Evolutionary conservation across 2,113 vertebrate species (phyloP), one percentile per base, ranked within the genome.

Genomic region (Gulo gulo): DNA sequence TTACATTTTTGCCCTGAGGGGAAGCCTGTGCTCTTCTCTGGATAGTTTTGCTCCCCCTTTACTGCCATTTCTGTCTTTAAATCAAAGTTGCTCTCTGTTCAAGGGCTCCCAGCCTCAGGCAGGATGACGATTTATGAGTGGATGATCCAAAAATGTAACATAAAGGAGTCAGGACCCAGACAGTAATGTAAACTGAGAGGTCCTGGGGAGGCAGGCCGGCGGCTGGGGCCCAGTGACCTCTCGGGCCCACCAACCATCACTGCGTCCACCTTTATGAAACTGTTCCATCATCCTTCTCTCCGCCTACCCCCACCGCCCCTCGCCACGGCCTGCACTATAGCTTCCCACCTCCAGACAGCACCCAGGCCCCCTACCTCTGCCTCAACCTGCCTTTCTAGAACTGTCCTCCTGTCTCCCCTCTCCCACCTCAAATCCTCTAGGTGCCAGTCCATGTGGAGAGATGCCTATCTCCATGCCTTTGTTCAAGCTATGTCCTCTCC

Each of bases 61-160:
- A 80, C 94, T 78, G 83, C 79, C 63, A 89, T 89, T 74, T 34
- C 39, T 84, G 90, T 76, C 96, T 94, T 95, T 98, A 98, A 98
- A 97, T 98, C 98, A 98, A 96, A 98, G 82, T 85, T n/a, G 31
- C 65, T 94, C 93, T 88, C 95, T 88, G 76, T 97, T 92, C 59
- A 34, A 95, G 95, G 76, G 84, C 97, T 97, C 71, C 88, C 1
- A 7, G 95, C 94, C 87, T 39, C 91, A 61, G 96, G 94, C 93
- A 88, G 71, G 69, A 94, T 20, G 57, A 95, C 71, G 73, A 98
- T 97, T 98, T 98, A 97, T 78, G 93, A 97, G 94, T 31, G 88
- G 76, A 76, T 88, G 76, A 97, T 59, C n/a, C 1, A 24, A 96
- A 96, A 97, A 96, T 93, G 97, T 94, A 97, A 98, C 97, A 95